Conservation (phyloP, 2,797 vertebrate genomes). For the Megaceryle alcyon region DNA sequence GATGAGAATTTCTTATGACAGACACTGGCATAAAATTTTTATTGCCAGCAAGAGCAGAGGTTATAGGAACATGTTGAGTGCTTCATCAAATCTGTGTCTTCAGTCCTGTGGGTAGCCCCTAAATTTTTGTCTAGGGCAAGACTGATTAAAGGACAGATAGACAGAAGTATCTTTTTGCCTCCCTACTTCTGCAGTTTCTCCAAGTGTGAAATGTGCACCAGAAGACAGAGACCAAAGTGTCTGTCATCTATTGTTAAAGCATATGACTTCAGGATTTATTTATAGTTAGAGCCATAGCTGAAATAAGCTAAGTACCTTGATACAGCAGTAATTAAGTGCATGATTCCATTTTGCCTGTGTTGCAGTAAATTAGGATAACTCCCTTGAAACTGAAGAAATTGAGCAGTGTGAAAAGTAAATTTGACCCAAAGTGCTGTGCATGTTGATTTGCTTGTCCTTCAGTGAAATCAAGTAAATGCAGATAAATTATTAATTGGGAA, state of each 20-base stretch:
- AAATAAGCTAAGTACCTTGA: neutral
- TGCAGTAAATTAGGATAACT: neutral
- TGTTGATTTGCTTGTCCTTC: neutral
- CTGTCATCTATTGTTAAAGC: neutral
- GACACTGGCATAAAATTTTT: neutral
- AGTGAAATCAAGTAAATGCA: neutral
- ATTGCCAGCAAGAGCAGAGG: neutral
- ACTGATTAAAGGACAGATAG: neutral
- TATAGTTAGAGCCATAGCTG: neutral
- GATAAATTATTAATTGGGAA: neutral
- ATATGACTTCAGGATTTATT: neutral
- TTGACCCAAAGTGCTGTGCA: neutral
- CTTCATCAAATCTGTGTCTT: neutral
- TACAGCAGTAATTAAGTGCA: neutral
- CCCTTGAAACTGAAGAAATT: neutral
- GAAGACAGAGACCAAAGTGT: neutral
- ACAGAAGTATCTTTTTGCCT: neutral
- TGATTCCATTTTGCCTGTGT: neutral
- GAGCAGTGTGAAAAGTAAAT: neutral
- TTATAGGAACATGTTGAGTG: neutral
- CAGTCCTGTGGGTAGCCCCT: neutral
- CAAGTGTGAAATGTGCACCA: neutral
- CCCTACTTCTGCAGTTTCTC: neutral
- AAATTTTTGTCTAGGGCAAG: neutral
- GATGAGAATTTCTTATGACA: constrained; percentile 11